Conservation (phyloP, 2,797 vertebrate genomes). For the Cuniculus paca region DNA sequence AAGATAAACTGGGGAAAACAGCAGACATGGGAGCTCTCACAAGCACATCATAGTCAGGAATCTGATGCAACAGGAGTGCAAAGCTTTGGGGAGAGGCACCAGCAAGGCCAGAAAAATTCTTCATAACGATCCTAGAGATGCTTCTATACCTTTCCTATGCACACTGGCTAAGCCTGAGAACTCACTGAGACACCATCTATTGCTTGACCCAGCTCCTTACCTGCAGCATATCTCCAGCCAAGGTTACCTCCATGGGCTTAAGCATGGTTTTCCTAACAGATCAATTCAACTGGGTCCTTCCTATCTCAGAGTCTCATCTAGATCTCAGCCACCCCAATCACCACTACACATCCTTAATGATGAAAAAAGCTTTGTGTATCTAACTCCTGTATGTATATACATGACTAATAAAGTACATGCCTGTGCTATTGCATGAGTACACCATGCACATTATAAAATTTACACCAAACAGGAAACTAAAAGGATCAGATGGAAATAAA, state of each 20-base stretch:
- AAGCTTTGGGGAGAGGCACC: neutral
- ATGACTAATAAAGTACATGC: neutral
- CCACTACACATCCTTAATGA: neutral
- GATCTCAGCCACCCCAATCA: neutral
- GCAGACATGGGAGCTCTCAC: neutral
- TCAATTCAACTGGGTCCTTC: neutral
- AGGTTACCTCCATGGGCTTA: neutral
- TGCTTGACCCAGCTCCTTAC: neutral
- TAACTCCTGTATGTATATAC: neutral
- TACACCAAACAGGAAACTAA: neutral
- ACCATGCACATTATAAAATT: neutral
- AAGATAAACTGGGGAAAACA: neutral
- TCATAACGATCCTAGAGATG: neutral
- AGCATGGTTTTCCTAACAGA: neutral
- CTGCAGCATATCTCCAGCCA: neutral
- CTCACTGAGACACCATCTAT: neutral
- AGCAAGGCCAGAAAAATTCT: neutral
- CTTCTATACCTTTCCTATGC: neutral
- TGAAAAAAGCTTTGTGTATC: neutral
- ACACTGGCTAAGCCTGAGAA: neutral
- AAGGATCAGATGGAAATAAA: neutral
- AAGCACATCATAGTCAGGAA: neutral
- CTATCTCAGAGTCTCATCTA: neutral
- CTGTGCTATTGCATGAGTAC: neutral
- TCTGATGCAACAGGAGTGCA: neutral